Conservation (phyloP, 2,113 vertebrate genomes). For the Hemiscyllium ocellatum region DNA sequence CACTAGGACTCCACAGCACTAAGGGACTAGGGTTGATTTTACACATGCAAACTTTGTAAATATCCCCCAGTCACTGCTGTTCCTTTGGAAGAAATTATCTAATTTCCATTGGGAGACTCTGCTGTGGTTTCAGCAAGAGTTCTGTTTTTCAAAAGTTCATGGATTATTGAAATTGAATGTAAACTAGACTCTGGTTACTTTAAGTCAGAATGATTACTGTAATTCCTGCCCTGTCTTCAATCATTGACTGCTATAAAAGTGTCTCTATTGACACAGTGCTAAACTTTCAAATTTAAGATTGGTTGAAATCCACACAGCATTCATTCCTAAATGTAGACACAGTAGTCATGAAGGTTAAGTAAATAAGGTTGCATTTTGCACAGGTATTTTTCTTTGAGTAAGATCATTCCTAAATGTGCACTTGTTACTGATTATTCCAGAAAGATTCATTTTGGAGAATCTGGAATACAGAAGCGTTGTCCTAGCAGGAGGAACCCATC, state of each 20-base stretch:
- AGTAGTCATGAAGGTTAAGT: not conserved
- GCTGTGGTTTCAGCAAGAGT: not conserved
- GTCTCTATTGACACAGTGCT: not conserved
- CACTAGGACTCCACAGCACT: not conserved
- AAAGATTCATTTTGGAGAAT: not conserved
- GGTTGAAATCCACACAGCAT: not conserved
- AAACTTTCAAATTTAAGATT: not conserved
- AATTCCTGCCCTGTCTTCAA: not conserved
- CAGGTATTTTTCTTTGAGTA: not conserved
- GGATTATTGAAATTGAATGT: not conserved
- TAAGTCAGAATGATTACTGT: not conserved
- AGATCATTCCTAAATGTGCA: not conserved
- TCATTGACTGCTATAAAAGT: not conserved
- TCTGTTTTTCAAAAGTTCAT: not conserved
- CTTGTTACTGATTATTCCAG: not conserved
- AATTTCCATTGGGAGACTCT: not conserved
- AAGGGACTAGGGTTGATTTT: not conserved
- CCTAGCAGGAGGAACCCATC: too few relatives aligned
- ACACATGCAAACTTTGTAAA: not conserved
- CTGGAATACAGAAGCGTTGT: too few relatives aligned
- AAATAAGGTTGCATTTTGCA: not conserved
- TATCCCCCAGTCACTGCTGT: not conserved
- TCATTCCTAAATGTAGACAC: not conserved
- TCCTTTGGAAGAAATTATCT: too few relatives aligned
- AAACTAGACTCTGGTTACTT: not conserved